Conservation (phyloP, 2,888 invertebrate species). For the Thecocarcelia acutangulata region DNA sequence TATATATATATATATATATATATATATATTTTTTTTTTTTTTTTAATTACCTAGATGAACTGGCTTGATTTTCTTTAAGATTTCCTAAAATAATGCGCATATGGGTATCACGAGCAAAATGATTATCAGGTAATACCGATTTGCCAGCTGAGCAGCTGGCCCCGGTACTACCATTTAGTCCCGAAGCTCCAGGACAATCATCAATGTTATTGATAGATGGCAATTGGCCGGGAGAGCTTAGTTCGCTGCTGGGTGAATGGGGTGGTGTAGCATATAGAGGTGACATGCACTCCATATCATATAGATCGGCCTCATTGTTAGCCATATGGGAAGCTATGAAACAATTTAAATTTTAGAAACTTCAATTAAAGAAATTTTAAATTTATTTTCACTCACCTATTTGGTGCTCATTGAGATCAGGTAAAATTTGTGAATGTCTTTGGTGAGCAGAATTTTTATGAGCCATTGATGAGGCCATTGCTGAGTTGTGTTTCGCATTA, state of each 20-base stretch:
- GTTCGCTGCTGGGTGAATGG: slow-evolving; percentile 87
- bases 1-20: no score
- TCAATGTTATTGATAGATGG: slow-evolving; percentile 80
- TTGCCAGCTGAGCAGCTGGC: slow-evolving; percentile 72
- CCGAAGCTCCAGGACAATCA: slow-evolving; percentile 78
- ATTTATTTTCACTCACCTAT: slow-evolving; percentile 74
- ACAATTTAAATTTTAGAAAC: slow-evolving; percentile 3
- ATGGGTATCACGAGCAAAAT: slow-evolving; percentile 94
- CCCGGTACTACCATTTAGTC: slow-evolving; percentile 69
- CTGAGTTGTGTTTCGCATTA: slow-evolving; percentile 77
- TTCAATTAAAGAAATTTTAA: neutral
- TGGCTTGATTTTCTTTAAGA: slow-evolving; percentile 80
- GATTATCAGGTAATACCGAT: slow-evolving; percentile 86
- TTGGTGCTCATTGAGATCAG: slow-evolving; percentile 81
- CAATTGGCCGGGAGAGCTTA: slow-evolving; percentile 82
- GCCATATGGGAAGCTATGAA: slow-evolving; percentile 72
- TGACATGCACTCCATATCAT: slow-evolving; percentile 82
- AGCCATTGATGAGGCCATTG: slow-evolving; percentile 72
- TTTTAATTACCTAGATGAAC: slow-evolving; percentile 77
- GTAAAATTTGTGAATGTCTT: slow-evolving; percentile 80
- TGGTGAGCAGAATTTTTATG: slow-evolving; percentile 74
- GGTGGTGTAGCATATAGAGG: slow-evolving; percentile 92
- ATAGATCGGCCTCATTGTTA: slow-evolving; percentile 81
- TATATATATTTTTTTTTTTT: no score
- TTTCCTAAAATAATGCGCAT: slow-evolving; percentile 93